Conservation (phyloP, 1,140 invertebrate species). For the Drosophila melanica region DNA sequence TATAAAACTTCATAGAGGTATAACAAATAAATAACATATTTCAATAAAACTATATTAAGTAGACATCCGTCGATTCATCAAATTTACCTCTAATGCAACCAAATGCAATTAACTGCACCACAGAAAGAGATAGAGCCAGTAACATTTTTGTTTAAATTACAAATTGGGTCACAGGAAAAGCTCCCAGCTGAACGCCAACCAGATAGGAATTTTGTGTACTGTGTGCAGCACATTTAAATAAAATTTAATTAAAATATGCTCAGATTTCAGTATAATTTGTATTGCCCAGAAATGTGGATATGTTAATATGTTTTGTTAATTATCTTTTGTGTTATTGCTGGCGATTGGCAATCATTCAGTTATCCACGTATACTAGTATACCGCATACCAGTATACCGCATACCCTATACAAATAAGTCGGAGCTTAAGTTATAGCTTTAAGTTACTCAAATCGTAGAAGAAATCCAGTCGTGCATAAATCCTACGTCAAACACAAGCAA, state of each 20-base stretch:
- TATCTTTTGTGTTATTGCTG: background rate
- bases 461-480: background rate
- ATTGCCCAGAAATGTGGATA: no score
- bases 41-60: background rate
- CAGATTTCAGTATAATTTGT: background rate
- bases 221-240: background rate
- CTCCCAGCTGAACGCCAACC: background rate
- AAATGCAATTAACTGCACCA: background rate
- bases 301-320: background rate
- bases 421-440: no score
- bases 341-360: no score
- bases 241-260: background rate
- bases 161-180: background rate
- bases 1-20: no score
- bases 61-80: background rate
- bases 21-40: background rate
- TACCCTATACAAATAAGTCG: no score
- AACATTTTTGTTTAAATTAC: background rate
- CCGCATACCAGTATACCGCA: no score
- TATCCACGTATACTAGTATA: no score
- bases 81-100: background rate
- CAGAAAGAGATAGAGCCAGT: background rate
- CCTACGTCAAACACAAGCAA: background rate
- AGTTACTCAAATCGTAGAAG: background rate
- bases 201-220: background rate